Conservation (phyloP, 1,140 invertebrate species). For the Saxidomus purpurata region DNA sequence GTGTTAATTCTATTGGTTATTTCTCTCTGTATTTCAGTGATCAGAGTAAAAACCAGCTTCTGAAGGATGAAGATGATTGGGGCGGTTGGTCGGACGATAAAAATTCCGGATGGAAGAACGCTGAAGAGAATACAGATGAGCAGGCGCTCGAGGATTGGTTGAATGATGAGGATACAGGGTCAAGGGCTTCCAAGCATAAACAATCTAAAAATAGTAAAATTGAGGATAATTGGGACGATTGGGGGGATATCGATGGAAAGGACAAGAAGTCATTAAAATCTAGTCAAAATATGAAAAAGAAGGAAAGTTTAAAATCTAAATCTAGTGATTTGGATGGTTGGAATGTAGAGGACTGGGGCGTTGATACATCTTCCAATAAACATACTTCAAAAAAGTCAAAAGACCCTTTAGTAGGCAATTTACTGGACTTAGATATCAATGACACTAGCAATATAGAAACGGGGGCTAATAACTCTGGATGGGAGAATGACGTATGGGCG, state of each 20-base stretch:
- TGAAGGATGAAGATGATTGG: slow-evolving; percentile 82
- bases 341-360: slow-evolving; percentile 81
- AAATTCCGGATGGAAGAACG: slow-evolving; percentile 69
- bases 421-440: slow-evolving; percentile 78
- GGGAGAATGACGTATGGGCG: slow-evolving; percentile 84
- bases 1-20: too few relatives aligned
- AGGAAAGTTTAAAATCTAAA: slow-evolving; percentile 69
- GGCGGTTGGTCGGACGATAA: slow-evolving; percentile 73
- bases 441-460: slow-evolving; percentile 53
- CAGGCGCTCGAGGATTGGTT: slow-evolving; percentile 80
- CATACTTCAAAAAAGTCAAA: slow-evolving; percentile 76
- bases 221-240: slow-evolving; percentile 76
- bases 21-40: slow-evolving; percentile 71
- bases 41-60: slow-evolving; percentile 76
- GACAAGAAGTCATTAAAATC: slow-evolving; percentile 67
- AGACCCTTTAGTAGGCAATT: slow-evolving; percentile 81
- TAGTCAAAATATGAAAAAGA: slow-evolving; percentile 72
- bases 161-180: slow-evolving; percentile 75
- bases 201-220: slow-evolving; percentile 69
- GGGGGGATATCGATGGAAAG: slow-evolving; percentile 68
- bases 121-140: slow-evolving; percentile 68
- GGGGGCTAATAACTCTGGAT: slow-evolving; percentile 72
- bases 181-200: slow-evolving; percentile 59
- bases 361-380: slow-evolving; percentile 69
- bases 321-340: slow-evolving; percentile 70